Percentiles rank a stretch among this genome's conserved stretches.
phyloP scores from a whole-genome alignment of 2,888 invertebrate species.

The Chrysomela aeneicollis region DNA sequence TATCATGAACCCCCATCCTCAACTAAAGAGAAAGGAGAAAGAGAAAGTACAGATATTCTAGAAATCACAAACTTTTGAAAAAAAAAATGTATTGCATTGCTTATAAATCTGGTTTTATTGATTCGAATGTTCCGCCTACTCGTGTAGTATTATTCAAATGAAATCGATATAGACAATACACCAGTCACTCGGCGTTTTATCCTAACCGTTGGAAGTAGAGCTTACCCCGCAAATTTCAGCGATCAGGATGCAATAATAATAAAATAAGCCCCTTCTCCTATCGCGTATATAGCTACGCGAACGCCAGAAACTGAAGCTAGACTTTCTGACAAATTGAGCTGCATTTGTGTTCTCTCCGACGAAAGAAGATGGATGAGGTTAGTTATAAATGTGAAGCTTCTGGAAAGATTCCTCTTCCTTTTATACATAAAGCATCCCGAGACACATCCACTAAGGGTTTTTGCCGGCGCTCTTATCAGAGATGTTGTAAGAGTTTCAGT shows the following conservation, averaged over 20 bases:
- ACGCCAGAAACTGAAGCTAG: constrained; percentile 56
- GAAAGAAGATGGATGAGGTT: constrained; percentile 65
- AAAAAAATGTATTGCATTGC: too few species aligned
- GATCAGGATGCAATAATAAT: constrained; percentile 47
- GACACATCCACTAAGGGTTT: constrained; percentile 54
- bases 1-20: too few species aligned
- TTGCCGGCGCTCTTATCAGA: constrained; percentile 59
- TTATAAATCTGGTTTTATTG: too few species aligned
- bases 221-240: constrained; percentile 35
- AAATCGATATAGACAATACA: constrained; percentile 26
- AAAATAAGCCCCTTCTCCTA: constrained; percentile 46
- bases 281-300: constrained; percentile 18
- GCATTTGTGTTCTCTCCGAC: constrained; percentile 61
- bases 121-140: neutral
- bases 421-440: constrained; percentile 61
- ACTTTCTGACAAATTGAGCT: constrained; percentile 66
- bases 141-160: constrained; percentile 25
- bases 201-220: constrained; percentile 19
- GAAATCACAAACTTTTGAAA: too few species aligned
- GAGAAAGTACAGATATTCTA: too few species aligned
- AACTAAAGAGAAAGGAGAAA: too few species aligned
- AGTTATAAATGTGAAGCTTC: constrained; percentile 66
- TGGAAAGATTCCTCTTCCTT: constrained; percentile 60
- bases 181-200: neutral
- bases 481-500: constrained; percentile 61